Conservation (phyloP, 2,113 vertebrate genomes). For the Gambusia affinis region DNA sequence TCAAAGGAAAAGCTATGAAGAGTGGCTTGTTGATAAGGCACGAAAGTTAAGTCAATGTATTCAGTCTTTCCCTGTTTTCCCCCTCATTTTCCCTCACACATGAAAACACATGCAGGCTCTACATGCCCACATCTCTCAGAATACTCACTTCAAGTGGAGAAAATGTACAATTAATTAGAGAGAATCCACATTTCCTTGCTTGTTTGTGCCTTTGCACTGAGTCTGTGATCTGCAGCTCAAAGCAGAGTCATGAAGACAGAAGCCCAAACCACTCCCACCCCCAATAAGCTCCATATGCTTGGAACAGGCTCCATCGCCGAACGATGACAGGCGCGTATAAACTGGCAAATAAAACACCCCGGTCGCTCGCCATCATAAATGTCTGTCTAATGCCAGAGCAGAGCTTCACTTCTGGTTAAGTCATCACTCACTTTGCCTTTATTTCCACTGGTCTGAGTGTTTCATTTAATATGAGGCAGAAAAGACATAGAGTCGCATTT, state of each 20-base stretch:
- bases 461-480: not conserved
- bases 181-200: slow-evolving; percentile 52
- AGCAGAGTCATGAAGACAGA: slow-evolving; percentile 44
- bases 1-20: slow-evolving; percentile 74
- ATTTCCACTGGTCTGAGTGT: slow-evolving; percentile 6
- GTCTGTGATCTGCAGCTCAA: slow-evolving; percentile 63
- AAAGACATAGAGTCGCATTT: slow-evolving; percentile 18
- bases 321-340: slow-evolving; percentile 46
- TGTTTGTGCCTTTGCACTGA: slow-evolving; percentile 57
- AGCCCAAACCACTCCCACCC: slow-evolving; percentile 45
- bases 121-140: slow-evolving; percentile 56
- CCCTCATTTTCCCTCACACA: slow-evolving; percentile 35
- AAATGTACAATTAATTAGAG: slow-evolving; percentile 72
- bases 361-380: slow-evolving; percentile 37
- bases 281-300: slow-evolving; percentile 54
- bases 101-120: slow-evolving; percentile 51
- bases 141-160: slow-evolving; percentile 46
- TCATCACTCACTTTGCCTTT: slow-evolving; percentile 17
- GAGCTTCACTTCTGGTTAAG: slow-evolving; percentile 4
- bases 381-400: slow-evolving; percentile 35
- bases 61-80: slow-evolving; percentile 53
- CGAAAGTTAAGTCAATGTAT: slow-evolving; percentile 72
- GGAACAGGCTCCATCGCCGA: slow-evolving; percentile 44
- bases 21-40: slow-evolving; percentile 75
- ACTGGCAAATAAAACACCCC: slow-evolving; percentile 54